phyloP scores from a whole-genome alignment of 2,797 vertebrate genomes.

The Hippoglossus hippoglossus region DNA sequence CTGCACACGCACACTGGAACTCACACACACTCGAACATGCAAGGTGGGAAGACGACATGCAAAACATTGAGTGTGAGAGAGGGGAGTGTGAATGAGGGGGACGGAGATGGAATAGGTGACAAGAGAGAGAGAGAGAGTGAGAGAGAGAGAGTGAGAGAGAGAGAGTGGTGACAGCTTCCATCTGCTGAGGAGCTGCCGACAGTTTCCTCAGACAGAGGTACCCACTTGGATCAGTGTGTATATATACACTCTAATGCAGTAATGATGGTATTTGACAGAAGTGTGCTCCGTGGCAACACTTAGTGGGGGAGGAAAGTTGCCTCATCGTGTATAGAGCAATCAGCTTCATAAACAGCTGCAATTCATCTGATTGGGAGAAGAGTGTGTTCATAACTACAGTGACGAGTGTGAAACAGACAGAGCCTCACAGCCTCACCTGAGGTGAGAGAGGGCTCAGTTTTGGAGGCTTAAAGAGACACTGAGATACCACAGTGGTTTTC shows the following conservation, averaged over 20 bases:
- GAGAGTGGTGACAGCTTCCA: conserved; percentile 64
- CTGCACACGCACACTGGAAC: conserved; percentile 12
- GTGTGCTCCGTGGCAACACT: conserved; percentile 64
- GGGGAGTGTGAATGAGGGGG: conserved; percentile 38
- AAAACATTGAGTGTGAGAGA: conserved; percentile 52
- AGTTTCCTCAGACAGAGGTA: conserved; percentile 57
- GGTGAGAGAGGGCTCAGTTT: neutral
- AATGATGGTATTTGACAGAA: conserved; percentile 72
- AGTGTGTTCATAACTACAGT: conserved; percentile 29
- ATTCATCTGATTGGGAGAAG: conserved; percentile 50
- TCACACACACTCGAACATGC: conserved; percentile 8
- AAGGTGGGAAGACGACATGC: conserved; percentile 33
- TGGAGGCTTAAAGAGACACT: neutral
- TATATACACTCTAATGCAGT: conserved; percentile 61
- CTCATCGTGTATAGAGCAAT: conserved; percentile 57
- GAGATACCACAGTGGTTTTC: no score
- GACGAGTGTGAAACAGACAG: conserved; percentile 6
- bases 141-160: conserved; percentile 29
- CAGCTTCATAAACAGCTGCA: conserved; percentile 62
- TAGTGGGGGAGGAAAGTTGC: conserved; percentile 61
- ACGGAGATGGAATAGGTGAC: conserved; percentile 52
- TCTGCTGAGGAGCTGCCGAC: conserved; percentile 64
- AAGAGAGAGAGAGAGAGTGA: conserved; percentile 25
- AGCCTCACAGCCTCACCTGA: conserved; percentile 11
- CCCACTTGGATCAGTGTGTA: conserved; percentile 61